Base-by-base conservation (phyloP, 2,888 invertebrate species). In the Formica aserva region DNA sequence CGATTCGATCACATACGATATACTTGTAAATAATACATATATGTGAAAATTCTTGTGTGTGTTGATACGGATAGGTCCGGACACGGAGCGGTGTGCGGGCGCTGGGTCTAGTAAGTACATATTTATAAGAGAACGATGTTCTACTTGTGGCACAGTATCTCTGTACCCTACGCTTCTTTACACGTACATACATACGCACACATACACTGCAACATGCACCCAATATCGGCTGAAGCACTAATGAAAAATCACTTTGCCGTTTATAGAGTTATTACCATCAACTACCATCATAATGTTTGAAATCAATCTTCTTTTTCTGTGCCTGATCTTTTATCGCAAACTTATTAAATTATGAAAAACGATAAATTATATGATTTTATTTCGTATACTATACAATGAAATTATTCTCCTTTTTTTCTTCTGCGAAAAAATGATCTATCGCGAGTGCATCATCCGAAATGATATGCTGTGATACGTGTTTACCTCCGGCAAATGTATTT, bases 61-160 rank as follows among this genome's bases (percentile, higher is more conserved):
- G 94, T 93, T 93, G 92, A 92, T 93, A 92, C 90, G 92, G 91
- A 92, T 93, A 96, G 96, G 96, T 96, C 96, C 96, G 90, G 96
- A 96, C 94, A 94, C 95, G 94, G 95, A 95, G 94, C 95, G 95
- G 93, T 96, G 96, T 95, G 95, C 95, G 93, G 95, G 95, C 93
- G 94, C 94, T 91, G 95, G 95, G 94, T 95, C 95, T 94, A 96
- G 96, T 96, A 96, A 96, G 96, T 96, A 96, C 92, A 94, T 90
- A 90, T 88, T 91, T 90, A 86, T 90, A 90, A 87, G 87, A 89
- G 87, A 89, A 90, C 90, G 74, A 82, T 88, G 74, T 76, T 81
- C 41, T 67, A 77, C 15, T 74, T 84, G 84, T 83, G 32, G 55
- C 67, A 80, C 75, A 69, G 83, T 85, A 86, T 87, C 84, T 87